Conservation (phyloP, 2,113 vertebrate genomes). For the Sarotherodon lohbergeri region DNA sequence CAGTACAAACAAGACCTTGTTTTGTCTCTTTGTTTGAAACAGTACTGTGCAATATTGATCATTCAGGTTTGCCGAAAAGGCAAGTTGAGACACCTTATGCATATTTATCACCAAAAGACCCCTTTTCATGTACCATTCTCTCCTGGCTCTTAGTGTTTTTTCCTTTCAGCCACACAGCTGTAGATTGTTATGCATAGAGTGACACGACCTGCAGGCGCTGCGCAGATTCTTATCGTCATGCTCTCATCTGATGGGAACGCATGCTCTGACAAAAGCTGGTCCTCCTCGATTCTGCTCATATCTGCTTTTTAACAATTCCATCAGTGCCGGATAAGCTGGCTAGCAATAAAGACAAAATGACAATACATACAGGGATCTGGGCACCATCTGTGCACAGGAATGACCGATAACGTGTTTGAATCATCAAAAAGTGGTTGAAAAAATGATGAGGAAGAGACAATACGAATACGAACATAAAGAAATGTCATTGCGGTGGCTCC, state of each 20-base stretch:
- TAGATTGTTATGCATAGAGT: slow-evolving; percentile 69
- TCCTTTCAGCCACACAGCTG: slow-evolving; percentile 43
- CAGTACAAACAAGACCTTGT: slow-evolving; percentile 57
- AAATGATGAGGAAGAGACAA: slow-evolving; percentile 41
- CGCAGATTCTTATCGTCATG: slow-evolving; percentile 68
- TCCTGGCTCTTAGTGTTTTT: slow-evolving; percentile 34
- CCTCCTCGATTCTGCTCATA: slow-evolving; percentile 63
- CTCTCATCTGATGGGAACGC: slow-evolving; percentile 70
- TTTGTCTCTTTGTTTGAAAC: slow-evolving; percentile 55
- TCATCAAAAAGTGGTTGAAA: slow-evolving; percentile 51
- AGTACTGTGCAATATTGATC: slow-evolving; percentile 53
- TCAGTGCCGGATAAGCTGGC: slow-evolving; percentile 66
- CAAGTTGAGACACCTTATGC: slow-evolving; percentile 47
- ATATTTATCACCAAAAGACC: slow-evolving; percentile 50
- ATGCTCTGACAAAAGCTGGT: slow-evolving; percentile 60
- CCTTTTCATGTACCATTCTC: slow-evolving; percentile 3
- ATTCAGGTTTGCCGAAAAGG: slow-evolving; percentile 53
- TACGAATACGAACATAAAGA: neutral
- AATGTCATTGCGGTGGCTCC: slow-evolving; percentile 31
- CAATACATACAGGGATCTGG: slow-evolving; percentile 64
- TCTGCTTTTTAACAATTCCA: slow-evolving; percentile 72
- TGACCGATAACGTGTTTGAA: slow-evolving; percentile 65
- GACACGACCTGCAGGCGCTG: slow-evolving; percentile 66
- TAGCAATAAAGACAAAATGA: slow-evolving; percentile 62
- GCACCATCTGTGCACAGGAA: slow-evolving; percentile 57